These are phyloP conservation scores for Ypsolopha sequella DNA, from an alignment of 2,888 invertebrate species.

Conservation along the genomic window DNA sequence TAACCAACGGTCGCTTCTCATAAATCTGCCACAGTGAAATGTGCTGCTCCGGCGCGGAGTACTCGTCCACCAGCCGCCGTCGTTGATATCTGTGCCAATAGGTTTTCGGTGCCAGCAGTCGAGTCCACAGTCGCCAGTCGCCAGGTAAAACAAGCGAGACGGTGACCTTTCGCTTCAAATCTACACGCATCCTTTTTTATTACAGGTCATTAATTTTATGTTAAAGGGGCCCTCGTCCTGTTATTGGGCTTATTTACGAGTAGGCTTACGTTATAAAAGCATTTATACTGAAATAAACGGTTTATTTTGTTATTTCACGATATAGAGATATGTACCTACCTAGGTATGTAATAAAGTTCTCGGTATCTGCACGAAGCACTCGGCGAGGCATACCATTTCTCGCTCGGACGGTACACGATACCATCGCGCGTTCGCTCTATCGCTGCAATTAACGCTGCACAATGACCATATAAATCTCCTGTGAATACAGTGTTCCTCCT, in stretches of 20 bases:
- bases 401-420: constrained; percentile 47
- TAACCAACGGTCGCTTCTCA: constrained; percentile 49
- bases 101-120: constrained; percentile 39
- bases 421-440: constrained; percentile 54
- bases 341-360: background rate
- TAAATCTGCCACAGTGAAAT: constrained; percentile 65
- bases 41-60: constrained; percentile 23
- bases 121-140: constrained; percentile 26
- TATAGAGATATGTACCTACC: background rate
- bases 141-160: constrained; percentile 27
- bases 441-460: constrained; percentile 64
- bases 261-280: constrained; percentile 1
- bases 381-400: constrained; percentile 26
- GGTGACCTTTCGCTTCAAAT: constrained; percentile 23
- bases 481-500: constrained; percentile 49
- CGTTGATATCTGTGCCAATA: constrained; percentile 53
- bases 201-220: constrained; percentile 1
- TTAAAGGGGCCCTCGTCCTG: background rate
- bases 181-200: constrained; percentile 13
- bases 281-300: background rate
- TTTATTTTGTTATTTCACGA: background rate
- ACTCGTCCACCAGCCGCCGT: constrained; percentile 27
- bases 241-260: constrained; percentile 3
- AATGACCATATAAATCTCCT: constrained; percentile 65
- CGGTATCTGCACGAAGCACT: constrained; percentile 1